Conservation (phyloP, 2,113 vertebrate genomes). For the Bos indicus region DNA sequence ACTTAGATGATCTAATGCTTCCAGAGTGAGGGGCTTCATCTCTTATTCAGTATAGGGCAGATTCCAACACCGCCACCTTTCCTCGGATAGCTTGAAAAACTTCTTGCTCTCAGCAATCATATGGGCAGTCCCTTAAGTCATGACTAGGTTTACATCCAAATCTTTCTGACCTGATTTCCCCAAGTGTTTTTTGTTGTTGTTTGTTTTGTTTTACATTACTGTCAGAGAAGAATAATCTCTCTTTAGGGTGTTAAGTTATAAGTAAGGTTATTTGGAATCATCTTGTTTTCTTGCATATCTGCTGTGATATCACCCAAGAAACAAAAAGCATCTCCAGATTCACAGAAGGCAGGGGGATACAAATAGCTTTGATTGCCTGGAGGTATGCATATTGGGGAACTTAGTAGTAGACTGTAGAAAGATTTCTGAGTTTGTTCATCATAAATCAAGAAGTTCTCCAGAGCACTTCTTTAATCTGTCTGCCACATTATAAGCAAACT, state of each 20-base stretch:
- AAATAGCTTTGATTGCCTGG: slow-evolving; percentile 74
- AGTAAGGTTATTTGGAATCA: slow-evolving; percentile 79
- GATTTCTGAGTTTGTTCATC: slow-evolving; percentile 77
- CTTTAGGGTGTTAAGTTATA: slow-evolving; percentile 79
- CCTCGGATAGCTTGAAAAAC: slow-evolving; percentile 77
- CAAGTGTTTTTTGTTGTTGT: slow-evolving; percentile 46
- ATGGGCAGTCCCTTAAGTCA: slow-evolving; percentile 75
- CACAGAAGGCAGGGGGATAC: slow-evolving; percentile 78
- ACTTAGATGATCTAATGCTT: slow-evolving; percentile 59
- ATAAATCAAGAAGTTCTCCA: slow-evolving; percentile 76
- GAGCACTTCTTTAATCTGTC: slow-evolving; percentile 80
- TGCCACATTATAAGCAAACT: slow-evolving; percentile 77
- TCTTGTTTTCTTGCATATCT: slow-evolving; percentile 79
- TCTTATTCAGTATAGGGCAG: slow-evolving; percentile 70
- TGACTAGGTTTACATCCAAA: slow-evolving; percentile 79
- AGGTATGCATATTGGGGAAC: slow-evolving; percentile 77
- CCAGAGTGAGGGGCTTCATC: slow-evolving; percentile 71
- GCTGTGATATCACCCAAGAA: slow-evolving; percentile 79
- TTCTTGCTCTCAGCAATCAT: slow-evolving; percentile 82
- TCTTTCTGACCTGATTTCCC: slow-evolving; percentile 78
- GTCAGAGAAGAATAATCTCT: slow-evolving; percentile 78
- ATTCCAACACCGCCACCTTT: slow-evolving; percentile 77
- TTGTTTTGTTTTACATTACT: slow-evolving; percentile 77
- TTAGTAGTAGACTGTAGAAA: slow-evolving; percentile 80
- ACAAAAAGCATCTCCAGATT: slow-evolving; percentile 77